phyloP scores from a whole-genome alignment of 2,113 vertebrate genomes.

The Malaclemys terrapin region DNA sequence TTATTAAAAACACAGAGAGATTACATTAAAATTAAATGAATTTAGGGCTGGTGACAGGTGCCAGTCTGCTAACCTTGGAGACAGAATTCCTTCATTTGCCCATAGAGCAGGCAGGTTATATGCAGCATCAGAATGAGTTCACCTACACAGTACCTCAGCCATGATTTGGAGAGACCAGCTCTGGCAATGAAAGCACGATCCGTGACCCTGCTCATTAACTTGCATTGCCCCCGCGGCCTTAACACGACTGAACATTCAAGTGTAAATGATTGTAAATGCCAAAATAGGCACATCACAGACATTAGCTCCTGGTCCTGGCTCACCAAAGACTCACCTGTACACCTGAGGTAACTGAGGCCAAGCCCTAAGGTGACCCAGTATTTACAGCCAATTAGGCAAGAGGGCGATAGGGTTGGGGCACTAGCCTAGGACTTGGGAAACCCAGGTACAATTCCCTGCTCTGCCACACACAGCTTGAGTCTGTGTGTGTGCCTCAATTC shows the following conservation, averaged over 20 bases:
- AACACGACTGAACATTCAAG: neutral
- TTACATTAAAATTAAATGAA: slow-evolving; percentile 51
- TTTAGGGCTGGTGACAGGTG: slow-evolving; percentile 33
- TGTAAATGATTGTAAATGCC: neutral
- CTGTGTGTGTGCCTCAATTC: neutral
- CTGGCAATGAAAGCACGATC: neutral
- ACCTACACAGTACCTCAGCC: neutral
- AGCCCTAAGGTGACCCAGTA: neutral
- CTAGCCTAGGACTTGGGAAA: neutral
- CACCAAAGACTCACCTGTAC: neutral
- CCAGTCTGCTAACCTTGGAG: neutral
- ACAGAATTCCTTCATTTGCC: neutral
- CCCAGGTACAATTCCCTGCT: neutral
- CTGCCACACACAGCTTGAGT: neutral
- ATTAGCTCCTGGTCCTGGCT: neutral
- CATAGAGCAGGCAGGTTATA: neutral
- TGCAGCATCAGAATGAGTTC: neutral
- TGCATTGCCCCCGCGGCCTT: neutral
- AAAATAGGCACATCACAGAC: neutral
- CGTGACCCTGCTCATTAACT: neutral
- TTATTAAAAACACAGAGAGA: neutral
- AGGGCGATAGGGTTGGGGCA: neutral
- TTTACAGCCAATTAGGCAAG: neutral
- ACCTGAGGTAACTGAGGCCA: neutral
- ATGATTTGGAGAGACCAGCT: neutral